Base-by-base conservation (phyloP, 2,797 vertebrate species). In the Xenops minutus region DNA sequence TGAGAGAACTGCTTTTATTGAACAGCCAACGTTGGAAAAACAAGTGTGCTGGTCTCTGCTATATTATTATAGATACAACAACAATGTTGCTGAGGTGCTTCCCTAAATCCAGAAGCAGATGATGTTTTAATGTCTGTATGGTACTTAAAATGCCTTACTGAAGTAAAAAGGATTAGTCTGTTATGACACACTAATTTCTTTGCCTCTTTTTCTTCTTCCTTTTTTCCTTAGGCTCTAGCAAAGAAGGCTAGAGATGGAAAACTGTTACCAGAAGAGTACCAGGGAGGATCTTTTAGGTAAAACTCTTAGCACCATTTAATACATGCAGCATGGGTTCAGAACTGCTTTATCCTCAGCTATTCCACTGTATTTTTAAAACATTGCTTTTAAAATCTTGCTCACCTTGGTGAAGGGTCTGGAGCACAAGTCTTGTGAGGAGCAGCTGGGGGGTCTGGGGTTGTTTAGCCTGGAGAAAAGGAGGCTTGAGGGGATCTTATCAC, bases 271-370 rank as follows among this genome's bases (percentile, higher is more conserved):
- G 99, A 99, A 95, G 99, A 99, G 92, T 99, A 99, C 96, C 99
- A 99, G 96, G 99, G 99, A 86, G 99, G 99, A 85, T 99, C 99
- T 63, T 99, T 99, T 97, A 99, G 99, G 99, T 99, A 98, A 98
- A 73, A 83, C 23, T 89, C 46, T 76, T 23, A 49, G 17, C 32
- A 90, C 11, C 4, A 23, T 88, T 81, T 39, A 46, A 12, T 83
- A 72, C 3, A 5, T 56, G 11, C 36, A 84, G 1, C 34, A 27
- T 85, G 43, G 7, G 8, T 92, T 92, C 43, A 61, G 32, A 84
- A 34, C 36, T 64, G 26, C 8, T 91, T 69, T 71, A 32, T 39
- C 20, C 8, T 87, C 29, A 48, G 14, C 19, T 75, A 17, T 77
- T 54, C 26, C 15, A 9, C 26, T 77, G 8, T 34, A 30, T 63